Conservation (phyloP, 2,113 vertebrate species). For the Triplophysa dalaica region DNA sequence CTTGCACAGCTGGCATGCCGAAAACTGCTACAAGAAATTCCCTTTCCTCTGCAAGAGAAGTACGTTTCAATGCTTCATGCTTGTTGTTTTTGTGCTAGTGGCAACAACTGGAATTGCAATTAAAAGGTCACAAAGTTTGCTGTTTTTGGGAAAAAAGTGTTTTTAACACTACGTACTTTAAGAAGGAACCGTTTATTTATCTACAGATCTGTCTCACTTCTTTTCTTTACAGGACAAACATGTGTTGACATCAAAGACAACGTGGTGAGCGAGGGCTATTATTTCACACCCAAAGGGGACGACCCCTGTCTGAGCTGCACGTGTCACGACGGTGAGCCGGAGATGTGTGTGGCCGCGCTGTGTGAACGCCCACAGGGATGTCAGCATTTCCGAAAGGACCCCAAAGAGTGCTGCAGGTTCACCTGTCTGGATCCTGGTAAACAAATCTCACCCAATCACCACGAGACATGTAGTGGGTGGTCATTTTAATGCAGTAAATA, state of each 20-base stretch:
- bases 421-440: slow-evolving; percentile 93
- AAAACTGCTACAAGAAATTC: slow-evolving; percentile 94
- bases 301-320: slow-evolving; percentile 97
- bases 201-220: neutral
- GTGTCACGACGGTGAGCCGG: slow-evolving; percentile 92
- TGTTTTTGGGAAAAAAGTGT: too few relatives aligned
- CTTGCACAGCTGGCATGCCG: slow-evolving; percentile 93
- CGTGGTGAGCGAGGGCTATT: slow-evolving; percentile 94
- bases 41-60: slow-evolving; percentile 97
- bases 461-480: neutral
- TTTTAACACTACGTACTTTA: too few relatives aligned
- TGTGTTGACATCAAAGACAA: slow-evolving; percentile 98
- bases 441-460: too few relatives aligned
- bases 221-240: slow-evolving; percentile 81
- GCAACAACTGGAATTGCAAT: too few relatives aligned
- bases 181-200: too few relatives aligned
- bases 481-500: too few relatives aligned
- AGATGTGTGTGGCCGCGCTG: slow-evolving; percentile 96
- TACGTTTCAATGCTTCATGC: slow-evolving; percentile 63
- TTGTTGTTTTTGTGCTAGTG: too few relatives aligned
- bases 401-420: slow-evolving; percentile 98
- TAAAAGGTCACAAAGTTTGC: too few relatives aligned
- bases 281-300: slow-evolving; percentile 96
- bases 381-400: slow-evolving; percentile 93
- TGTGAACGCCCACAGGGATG: slow-evolving; percentile 95